phyloP scores from a whole-genome alignment of 2,113 vertebrate genomes.

The Prunella himalayana region DNA sequence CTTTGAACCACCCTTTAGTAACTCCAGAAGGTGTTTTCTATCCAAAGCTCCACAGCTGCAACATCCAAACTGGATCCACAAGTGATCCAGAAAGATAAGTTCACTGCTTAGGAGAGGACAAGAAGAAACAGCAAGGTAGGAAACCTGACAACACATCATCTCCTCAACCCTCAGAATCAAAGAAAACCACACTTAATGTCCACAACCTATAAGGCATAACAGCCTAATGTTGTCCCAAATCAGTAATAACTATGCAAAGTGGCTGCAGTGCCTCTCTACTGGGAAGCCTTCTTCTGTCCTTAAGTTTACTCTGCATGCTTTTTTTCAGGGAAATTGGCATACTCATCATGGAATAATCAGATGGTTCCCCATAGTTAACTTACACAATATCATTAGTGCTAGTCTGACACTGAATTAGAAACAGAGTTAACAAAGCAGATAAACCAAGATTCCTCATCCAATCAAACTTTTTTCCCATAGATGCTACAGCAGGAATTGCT shows the following conservation, averaged over 20 bases:
- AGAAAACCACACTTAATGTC: not conserved
- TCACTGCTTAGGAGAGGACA: not conserved
- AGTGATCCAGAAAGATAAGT: not conserved
- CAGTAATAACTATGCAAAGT: not conserved
- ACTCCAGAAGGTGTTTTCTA: not conserved
- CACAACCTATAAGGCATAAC: fast-evolving
- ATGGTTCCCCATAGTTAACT: not conserved
- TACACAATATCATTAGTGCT: not conserved
- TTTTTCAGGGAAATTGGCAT: not conserved
- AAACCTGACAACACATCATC: not conserved
- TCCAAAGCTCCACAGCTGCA: not conserved
- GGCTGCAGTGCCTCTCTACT: not conserved
- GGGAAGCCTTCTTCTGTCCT: not conserved
- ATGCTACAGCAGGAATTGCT: not conserved
- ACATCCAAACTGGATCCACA: not conserved
- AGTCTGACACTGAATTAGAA: not conserved
- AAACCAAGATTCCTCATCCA: not conserved
- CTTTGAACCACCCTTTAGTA: not conserved
- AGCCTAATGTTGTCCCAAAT: not conserved
- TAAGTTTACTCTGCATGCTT: not conserved
- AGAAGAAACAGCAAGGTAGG: not conserved
- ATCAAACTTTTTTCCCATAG: not conserved
- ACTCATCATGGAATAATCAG: not conserved
- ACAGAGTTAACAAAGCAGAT: not conserved
- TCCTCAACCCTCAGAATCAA: not conserved